Evolutionary conservation across 2,113 vertebrate genomes (phyloP), one percentile per base, ranked within the genome.

Genomic region (Tetrao urogallus): DNA sequence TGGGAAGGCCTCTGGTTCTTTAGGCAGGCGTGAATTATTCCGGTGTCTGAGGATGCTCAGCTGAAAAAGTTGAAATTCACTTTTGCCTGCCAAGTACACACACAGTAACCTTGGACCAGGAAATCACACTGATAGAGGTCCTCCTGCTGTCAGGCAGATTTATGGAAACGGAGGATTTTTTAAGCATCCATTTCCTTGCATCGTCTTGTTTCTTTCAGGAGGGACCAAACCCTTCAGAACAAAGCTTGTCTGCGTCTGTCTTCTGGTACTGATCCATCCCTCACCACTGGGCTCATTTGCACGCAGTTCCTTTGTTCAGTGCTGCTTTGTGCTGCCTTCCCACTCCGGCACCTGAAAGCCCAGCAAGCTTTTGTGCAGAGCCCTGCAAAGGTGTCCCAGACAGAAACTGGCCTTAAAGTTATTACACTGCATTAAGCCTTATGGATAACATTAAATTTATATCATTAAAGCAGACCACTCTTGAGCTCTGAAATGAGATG

Each of bases 401-500:
- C 74, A 36, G 30, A 40, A 61, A 64, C 60, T 54, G 50, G 71
- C 84, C 50, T 79, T 73, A 57, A 70, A 79, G 82, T 58, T 67
- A 80, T 47, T 58, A 12, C 25, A 2, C 73, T 20, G 3, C 6
- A 3, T 63, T 15, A 77, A 64, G 4, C 60, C 82, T 89, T 64
- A 42, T 6, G 42, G 54, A 24, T 64, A 73, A 54, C 69, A 34
- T 56, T 56, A 58, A 73, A 81, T 94, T 42, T 25, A 43, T 25
- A 36, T 66, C 7, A 30, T 88, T 6, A 9, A 63, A 71, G 79
- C 56, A 12, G 6, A 77, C 56, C 76, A 15, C 65, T 69, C 54
- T 57, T 83, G 73, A 58, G 69, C 64, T 80, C 82, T 80, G 69
- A 71, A 76, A 86, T 83, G 2, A 72, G 82, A 27, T 80, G 73